Conservation (phyloP, 1,140 invertebrate genomes). For the Drosophila burlai region DNA sequence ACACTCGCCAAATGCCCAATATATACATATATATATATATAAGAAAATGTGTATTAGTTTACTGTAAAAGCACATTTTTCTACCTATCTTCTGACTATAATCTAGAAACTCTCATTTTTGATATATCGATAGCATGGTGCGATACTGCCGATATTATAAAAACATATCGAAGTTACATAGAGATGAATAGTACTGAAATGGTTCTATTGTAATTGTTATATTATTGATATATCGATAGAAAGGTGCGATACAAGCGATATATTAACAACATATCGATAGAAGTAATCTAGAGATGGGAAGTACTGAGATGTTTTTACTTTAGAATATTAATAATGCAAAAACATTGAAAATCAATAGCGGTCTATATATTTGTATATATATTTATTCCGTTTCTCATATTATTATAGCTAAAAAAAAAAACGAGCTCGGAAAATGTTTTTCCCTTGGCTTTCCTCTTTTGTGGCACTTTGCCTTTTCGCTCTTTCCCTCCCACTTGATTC, state of each 20-base stretch:
- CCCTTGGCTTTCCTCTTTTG: neutral
- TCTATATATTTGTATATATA: neutral
- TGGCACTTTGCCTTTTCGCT: conserved; percentile 9
- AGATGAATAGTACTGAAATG: neutral
- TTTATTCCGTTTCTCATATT: conserved; percentile 21
- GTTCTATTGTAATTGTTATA: neutral
- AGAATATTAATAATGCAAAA: neutral
- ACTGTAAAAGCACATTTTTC: neutral
- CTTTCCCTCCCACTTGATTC: conserved; percentile 19
- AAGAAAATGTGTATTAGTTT: neutral
- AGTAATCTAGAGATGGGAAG: neutral
- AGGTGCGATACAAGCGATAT: neutral
- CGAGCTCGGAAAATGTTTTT: conserved; percentile 8
- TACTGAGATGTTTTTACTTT: neutral
- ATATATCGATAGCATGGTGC: neutral
- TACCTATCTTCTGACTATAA: neutral
- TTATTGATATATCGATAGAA: neutral
- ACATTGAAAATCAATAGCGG: neutral
- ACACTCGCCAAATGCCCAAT: neutral
- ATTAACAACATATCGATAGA: neutral
- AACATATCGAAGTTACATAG: neutral
- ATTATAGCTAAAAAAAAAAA: conserved; percentile 5
- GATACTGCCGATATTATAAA: neutral
- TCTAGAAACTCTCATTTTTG: neutral
- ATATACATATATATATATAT: conserved; percentile 6